Percentiles rank a stretch among this genome's conserved stretches.
These are phyloP conservation scores for Halichoerus grypus DNA, from an alignment of 2,113 vertebrate species.

Conservation along the genomic window DNA sequence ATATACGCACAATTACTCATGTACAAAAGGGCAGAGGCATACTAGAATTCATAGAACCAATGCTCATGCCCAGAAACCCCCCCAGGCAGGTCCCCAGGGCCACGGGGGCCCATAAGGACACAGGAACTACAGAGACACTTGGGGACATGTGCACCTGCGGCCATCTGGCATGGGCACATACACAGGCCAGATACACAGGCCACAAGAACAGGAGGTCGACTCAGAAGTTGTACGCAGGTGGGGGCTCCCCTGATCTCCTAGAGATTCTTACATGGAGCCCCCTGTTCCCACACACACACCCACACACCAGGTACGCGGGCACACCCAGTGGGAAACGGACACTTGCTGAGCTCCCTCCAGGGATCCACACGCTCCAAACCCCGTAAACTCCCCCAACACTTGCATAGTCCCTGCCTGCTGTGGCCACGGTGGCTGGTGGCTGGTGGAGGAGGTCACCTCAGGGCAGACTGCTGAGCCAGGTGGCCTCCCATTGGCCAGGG, in stretches of 20 bases:
- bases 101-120: background rate
- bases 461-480: background rate
- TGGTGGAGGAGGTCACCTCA: slow-evolving; percentile 37
- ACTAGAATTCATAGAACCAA: background rate
- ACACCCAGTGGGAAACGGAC: background rate
- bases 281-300: background rate
- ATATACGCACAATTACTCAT: background rate
- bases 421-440: background rate
- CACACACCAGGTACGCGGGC: background rate
- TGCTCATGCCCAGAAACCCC: background rate
- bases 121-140: background rate
- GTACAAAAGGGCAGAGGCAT: background rate
- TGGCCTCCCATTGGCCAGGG: slow-evolving; percentile 51
- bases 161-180: background rate
- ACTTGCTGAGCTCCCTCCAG: background rate
- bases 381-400: background rate
- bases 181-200: background rate
- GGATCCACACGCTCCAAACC: background rate
- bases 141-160: background rate
- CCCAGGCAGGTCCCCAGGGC: background rate
- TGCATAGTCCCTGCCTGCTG: background rate
- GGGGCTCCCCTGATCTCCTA: background rate
- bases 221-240: no score
- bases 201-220: background rate
- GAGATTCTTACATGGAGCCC: background rate